Base-by-base conservation (phyloP, 2,113 vertebrate species). In the Prunella fulvescens region DNA sequence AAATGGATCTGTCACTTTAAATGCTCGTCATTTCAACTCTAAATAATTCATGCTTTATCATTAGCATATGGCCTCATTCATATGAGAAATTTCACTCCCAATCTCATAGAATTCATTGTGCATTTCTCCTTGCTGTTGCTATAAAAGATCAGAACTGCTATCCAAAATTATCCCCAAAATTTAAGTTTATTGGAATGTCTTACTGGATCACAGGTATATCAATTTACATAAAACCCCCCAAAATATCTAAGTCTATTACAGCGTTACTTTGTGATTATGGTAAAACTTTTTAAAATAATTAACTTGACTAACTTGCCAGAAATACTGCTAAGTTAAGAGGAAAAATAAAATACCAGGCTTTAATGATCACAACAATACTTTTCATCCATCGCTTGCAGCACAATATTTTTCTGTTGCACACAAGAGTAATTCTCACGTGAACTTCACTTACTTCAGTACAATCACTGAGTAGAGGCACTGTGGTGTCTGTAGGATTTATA, bases 401-500 rank as follows among this genome's bases (percentile, higher is more conserved):
- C 23, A 80, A 3, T 13, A 45, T 14, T 54, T 37, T 92, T 71
- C 25, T 76, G 11, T 11, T 83, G 31, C 33, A 35, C 12, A 18
- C 22, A 44, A 37, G 17, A 70, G 19, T 42, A 56, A 31, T 13
- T 64, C 23, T 44, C 3, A 70, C 40, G 40, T 3, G 19, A 48
- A 74, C 12, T 60, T 48, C 40, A 95, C 97, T 77, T 92, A 99
- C 99, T 98, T 99, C 99, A n/a, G 98, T 98, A 88, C 99, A 99
- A 94, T 99, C 99, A 67, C 95, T 98, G 18, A 99, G 98, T 37
- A 99, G 98, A 25, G 98, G 97, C 73, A 99, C 99, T 7, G 98
- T 99, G 80, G 99, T 99, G 96, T 99, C 99, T 28, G 99, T 98
- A 58, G 99, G 99, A 91, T 99, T 99, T 95, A 99, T 99, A 94